Evolutionary conservation across 2,797 vertebrate genomes (phyloP).

Genomic region (Acomys russatus): DNA sequence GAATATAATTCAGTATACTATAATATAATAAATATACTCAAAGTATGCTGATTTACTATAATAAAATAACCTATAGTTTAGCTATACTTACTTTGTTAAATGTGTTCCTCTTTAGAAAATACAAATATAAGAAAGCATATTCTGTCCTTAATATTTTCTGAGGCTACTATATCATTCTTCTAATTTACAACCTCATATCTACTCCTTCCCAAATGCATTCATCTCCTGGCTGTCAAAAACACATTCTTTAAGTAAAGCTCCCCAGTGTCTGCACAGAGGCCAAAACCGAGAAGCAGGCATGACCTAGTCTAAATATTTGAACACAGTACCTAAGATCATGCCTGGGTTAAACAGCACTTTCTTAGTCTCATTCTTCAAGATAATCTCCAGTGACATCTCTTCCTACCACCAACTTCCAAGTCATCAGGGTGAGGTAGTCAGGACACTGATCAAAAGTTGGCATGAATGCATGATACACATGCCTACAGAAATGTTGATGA

Average conservation of each 20-base stretch:
- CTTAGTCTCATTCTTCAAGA: neutral
- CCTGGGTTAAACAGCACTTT: neutral
- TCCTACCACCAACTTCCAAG: neutral
- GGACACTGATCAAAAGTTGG: neutral
- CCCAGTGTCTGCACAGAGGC: neutral
- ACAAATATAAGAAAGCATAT: neutral
- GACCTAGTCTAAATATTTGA: neutral
- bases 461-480: neutral
- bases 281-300: neutral
- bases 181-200: neutral
- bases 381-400: neutral
- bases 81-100: conserved; percentile 12
- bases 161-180: neutral
- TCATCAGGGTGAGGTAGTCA: no score
- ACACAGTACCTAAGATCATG: neutral
- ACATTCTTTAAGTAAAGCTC: neutral
- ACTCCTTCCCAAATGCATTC: conserved; percentile 30
- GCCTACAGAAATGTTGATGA: neutral
- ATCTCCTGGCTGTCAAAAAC: neutral
- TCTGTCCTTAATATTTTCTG: conserved; percentile 3
- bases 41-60: neutral
- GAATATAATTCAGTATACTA: conserved; percentile 10
- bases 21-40: neutral
- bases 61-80: neutral
- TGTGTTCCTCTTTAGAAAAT: neutral